Conservation (phyloP, 2,113 vertebrate species). For the Gobius niger region DNA sequence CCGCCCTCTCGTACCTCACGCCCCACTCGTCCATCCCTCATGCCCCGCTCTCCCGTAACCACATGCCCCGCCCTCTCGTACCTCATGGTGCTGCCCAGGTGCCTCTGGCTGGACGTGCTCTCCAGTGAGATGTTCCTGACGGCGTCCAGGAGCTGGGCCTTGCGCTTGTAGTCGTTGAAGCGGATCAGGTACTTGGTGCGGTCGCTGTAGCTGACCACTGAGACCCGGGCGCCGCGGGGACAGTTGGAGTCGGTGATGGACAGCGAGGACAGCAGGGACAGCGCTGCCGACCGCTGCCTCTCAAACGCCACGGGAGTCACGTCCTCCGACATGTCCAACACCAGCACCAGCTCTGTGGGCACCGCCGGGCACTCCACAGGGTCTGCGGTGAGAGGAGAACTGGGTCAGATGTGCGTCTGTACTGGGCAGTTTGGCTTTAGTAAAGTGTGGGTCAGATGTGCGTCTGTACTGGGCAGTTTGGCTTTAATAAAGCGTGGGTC, state of each 20-base stretch:
- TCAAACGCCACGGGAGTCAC: constrained; percentile 77
- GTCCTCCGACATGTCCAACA: constrained; percentile 83
- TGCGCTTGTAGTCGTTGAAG: constrained; percentile 80
- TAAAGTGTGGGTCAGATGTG: too few relatives aligned
- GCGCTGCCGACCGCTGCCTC: constrained; percentile 77
- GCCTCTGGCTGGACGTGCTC: constrained; percentile 66
- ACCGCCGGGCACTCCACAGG: constrained; percentile 41
- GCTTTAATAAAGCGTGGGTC: too few relatives aligned
- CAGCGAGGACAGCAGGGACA: constrained; percentile 75
- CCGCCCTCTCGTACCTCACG: neutral
- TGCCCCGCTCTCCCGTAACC: too few relatives aligned
- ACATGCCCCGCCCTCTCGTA: neutral
- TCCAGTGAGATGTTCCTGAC: constrained; percentile 75
- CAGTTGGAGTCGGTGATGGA: constrained; percentile 84
- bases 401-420: too few relatives aligned
- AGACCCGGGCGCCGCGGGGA: constrained; percentile 80
- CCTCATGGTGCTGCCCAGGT: constrained; percentile 81
- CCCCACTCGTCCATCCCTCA: neutral
- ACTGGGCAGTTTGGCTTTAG: too few relatives aligned
- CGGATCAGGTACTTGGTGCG: constrained; percentile 79
- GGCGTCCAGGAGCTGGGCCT: constrained; percentile 67
- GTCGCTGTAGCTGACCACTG: constrained; percentile 78
- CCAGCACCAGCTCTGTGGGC: constrained; percentile 86
- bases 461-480: too few relatives aligned
- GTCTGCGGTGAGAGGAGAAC: too few relatives aligned